Conservation (phyloP, 2,888 invertebrate species). For the Epinotia brunnichana region DNA sequence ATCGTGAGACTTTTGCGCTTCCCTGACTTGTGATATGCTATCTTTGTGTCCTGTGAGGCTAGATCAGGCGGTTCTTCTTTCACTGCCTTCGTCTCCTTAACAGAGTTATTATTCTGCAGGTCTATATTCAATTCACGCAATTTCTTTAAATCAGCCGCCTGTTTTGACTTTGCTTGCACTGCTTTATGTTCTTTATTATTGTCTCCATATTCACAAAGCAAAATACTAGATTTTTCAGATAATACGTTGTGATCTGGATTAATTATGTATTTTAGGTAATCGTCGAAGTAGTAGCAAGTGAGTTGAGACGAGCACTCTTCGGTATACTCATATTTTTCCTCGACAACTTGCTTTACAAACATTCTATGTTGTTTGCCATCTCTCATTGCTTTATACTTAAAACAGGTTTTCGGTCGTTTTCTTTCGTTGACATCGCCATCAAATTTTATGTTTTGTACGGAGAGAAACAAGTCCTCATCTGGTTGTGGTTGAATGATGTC, state of each 20-base stretch:
- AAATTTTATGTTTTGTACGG: conserved; percentile 76
- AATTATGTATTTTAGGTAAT: conserved; percentile 72
- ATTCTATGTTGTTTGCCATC: conserved; percentile 68
- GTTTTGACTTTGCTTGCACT: conserved; percentile 58
- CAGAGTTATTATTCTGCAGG: conserved; percentile 48
- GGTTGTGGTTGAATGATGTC: conserved; percentile 50
- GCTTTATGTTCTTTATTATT: conserved; percentile 63
- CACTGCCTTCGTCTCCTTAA: conserved; percentile 48
- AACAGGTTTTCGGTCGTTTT: conserved; percentile 66
- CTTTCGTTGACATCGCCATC: conserved; percentile 63
- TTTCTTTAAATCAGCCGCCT: conserved; percentile 52
- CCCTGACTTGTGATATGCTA: conserved; percentile 66
- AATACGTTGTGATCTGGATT: conserved; percentile 66
- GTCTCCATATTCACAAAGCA: conserved; percentile 55
- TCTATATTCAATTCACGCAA: conserved; percentile 48
- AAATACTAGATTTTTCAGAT: conserved; percentile 68
- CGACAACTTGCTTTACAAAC: conserved; percentile 73
- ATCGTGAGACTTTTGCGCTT: conserved; percentile 77
- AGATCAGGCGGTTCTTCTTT: conserved; percentile 47
- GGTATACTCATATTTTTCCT: conserved; percentile 56
- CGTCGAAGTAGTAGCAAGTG: conserved; percentile 69
- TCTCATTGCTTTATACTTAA: conserved; percentile 69
- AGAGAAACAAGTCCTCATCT: conserved; percentile 66
- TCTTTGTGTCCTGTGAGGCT: conserved; percentile 61
- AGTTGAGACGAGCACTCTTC: conserved; percentile 65